Conservation (phyloP, 2,888 invertebrate species). For the Drosophila lutescens region DNA sequence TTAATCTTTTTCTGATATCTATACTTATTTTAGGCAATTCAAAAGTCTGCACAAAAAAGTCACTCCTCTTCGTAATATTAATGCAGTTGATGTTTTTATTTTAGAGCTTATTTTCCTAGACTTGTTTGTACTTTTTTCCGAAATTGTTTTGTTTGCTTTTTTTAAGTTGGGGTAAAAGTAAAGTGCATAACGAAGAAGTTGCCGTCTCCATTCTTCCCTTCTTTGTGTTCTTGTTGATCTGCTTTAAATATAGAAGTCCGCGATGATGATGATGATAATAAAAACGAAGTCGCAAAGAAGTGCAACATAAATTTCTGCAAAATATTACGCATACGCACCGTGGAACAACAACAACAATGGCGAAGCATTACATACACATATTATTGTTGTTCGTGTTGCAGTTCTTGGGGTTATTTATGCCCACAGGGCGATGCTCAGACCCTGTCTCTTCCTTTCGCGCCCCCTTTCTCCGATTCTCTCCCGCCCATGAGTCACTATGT, state of each 20-base stretch:
- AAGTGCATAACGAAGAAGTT: slow-evolving; percentile 3
- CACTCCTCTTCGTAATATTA: no score
- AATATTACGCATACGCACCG: slow-evolving; percentile 76
- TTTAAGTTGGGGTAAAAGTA: neutral
- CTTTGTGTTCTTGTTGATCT: slow-evolving; percentile 34
- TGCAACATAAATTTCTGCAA: slow-evolving; percentile 78
- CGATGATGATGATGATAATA: slow-evolving; percentile 65
- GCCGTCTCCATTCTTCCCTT: neutral
- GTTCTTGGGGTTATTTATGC: slow-evolving; percentile 72
- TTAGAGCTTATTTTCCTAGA: slow-evolving; percentile 1
- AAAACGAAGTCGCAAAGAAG: slow-evolving; percentile 73
- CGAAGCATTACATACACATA: slow-evolving; percentile 20
- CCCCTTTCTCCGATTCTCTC: slow-evolving; percentile 6
- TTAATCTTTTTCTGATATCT: no score
- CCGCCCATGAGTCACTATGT: slow-evolving; percentile 38
- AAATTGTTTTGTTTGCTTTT: neutral
- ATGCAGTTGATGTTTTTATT: neutral
- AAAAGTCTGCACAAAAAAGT: no score
- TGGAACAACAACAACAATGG: slow-evolving; percentile 43
- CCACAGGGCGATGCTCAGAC: slow-evolving; percentile 42
- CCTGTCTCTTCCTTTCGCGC: slow-evolving; percentile 19
- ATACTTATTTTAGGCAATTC: no score
- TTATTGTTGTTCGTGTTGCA: slow-evolving; percentile 40
- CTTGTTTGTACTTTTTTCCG: slow-evolving; percentile 3
- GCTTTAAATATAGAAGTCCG: slow-evolving; percentile 45